Evolutionary conservation across 2,888 invertebrate genomes (phyloP), one percentile per base, ranked within the genome.

Genomic region (Andrena flavipes): DNA sequence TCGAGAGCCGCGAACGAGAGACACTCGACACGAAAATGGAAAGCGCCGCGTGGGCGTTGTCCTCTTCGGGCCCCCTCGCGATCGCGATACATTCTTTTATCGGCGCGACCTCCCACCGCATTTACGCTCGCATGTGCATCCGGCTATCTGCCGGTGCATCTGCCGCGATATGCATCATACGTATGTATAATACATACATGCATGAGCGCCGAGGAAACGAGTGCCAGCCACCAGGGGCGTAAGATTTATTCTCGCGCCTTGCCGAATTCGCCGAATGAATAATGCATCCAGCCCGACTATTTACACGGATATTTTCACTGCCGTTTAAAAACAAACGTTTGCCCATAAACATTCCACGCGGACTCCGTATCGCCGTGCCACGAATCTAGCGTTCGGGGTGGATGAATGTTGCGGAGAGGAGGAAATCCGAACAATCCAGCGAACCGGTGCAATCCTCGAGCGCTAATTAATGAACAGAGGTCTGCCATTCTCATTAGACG

Each of bases 31-130:
- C 68, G 29, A 71, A 62, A 70, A 67, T 63, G 62, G 72, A 78
- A 75, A 78, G 49, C 69, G 54, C 20, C 30, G 72, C 69, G 75
- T 74, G 70, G 80, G 84, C 71, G 83, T 84, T 69, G 69, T 74
- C 63, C 63, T 60, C 54, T 51, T 13, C 68, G 73, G 30, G 10
- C 23, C 74, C 54, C 74, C 67, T 68, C 42, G 33, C 49, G 64
- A 73, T 80, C 71, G 56, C 29, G 83, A 73, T 69, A 63, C 77
- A 64, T 26, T 59, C 71, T 75, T 84, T 84, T 75, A 84, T 80
- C 79, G 62, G 51, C 10, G 30, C 77, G 68, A 76, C 83, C 68
- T 75, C 76, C 76, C 76, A 65, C 48, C 56, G 77, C 68, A 77
- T 76, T 84, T 64, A 49, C 71, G 54, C 76, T 42, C 33, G 62